Conservation (phyloP, 2,888 invertebrate genomes). For the Melitaea athalia region DNA sequence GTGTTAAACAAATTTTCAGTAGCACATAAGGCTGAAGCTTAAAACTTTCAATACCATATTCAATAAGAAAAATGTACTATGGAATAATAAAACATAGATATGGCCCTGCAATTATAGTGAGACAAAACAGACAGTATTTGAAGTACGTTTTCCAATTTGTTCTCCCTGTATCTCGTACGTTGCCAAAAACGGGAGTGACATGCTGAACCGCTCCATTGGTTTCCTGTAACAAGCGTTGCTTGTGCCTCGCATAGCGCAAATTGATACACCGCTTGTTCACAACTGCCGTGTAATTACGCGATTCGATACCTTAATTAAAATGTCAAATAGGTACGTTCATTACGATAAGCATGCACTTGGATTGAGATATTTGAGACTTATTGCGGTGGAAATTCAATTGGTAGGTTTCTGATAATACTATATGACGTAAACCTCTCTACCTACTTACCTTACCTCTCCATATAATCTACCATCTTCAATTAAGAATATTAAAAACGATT, state of each 20-base stretch:
- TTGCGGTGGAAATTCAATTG: background rate
- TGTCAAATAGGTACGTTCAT: constrained; percentile 12
- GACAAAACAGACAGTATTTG: constrained; percentile 5
- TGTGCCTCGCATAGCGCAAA: constrained; percentile 28
- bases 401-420: too few relatives aligned
- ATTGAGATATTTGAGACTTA: background rate
- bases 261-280: constrained; percentile 34
- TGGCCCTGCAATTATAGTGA: background rate
- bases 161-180: constrained; percentile 10
- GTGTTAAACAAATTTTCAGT: too few relatives aligned
- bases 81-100: background rate
- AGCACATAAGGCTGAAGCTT: too few relatives aligned
- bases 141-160: constrained; percentile 17
- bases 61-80: background rate
- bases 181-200: constrained; percentile 46
- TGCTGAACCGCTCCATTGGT: constrained; percentile 45
- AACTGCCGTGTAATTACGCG: constrained; percentile 49
- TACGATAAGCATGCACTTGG: constrained; percentile 4
- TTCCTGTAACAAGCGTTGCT: constrained; percentile 22
- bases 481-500: too few relatives aligned
- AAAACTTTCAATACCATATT: too few relatives aligned
- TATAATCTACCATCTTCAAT: too few relatives aligned
- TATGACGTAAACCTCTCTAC: too few relatives aligned
- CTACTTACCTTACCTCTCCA: too few relatives aligned
- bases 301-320: constrained; percentile 49